phyloP scores from a whole-genome alignment of 2,888 invertebrate genomes.

The Rhagonycha fulva region DNA sequence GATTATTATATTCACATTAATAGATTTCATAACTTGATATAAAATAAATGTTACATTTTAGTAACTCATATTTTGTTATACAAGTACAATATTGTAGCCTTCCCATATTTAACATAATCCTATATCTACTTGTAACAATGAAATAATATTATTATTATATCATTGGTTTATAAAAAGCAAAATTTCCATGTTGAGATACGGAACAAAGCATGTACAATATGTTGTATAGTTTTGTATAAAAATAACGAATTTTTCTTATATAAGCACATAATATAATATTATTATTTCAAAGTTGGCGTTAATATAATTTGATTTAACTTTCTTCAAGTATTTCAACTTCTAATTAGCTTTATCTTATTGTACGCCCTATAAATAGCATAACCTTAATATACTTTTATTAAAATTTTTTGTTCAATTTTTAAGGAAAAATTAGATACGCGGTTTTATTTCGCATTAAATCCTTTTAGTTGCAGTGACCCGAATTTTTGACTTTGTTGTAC shows the following conservation, averaged over 20 bases:
- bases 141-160: too few species aligned
- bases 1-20: too few species aligned
- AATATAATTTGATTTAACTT: background rate
- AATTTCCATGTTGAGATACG: background rate
- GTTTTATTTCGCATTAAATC: conserved; percentile 7
- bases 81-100: too few species aligned
- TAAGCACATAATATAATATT: background rate
- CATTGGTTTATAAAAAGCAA: too few species aligned
- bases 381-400: background rate
- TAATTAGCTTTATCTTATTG: background rate
- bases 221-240: background rate
- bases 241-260: background rate
- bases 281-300: too few species aligned
- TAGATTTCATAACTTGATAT: too few species aligned
- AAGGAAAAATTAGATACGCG: conserved; percentile 1
- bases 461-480: conserved; percentile 22
- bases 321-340: background rate
- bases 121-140: too few species aligned
- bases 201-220: background rate
- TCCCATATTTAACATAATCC: too few species aligned
- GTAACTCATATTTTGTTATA: too few species aligned
- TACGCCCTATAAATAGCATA: background rate
- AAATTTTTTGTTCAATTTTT: background rate
- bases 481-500: conserved; percentile 11
- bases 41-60: too few species aligned